Evolutionary conservation across 92 coral and sea anemone species (phyloP), one percentile per base, ranked within the genome.

Genomic region (Scolanthus callimorphus): DNA sequence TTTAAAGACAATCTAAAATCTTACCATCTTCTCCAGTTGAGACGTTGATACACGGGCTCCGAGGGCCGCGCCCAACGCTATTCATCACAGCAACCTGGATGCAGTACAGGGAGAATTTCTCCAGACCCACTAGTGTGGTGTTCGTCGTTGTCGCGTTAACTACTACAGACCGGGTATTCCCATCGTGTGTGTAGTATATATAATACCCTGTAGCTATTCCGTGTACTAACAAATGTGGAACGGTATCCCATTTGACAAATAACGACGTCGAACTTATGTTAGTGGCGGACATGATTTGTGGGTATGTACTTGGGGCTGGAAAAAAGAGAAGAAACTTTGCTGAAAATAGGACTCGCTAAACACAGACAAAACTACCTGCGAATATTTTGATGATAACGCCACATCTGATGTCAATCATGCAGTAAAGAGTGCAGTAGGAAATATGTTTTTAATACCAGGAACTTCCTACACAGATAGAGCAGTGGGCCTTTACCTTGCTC

Each of bases 21-120:
- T 69, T 53, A 77, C 84, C 66, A 15, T 69, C 69, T 46, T 77
- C 78, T 55, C 52, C 71, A 46, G 84, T 77, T 3, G 78, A 52
- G 27, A 17, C 57, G 52, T 69, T 61, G 17, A 57, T 57, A 69
- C 84, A 77, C 60, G 72, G 70, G 60, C 84, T 77, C 3, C 60
- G 84, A 29, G 55, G 65, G 17, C 74, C 52, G 22, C 55, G 11
- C 29, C 77, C 60, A 21, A 31, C 31, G 10, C 21, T 60, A 25
- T 60, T 27, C 2, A 69, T 4, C 17, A 62, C 66, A 20, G 39
- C 61, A 30, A 77, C 59, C 38, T 41, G 68, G 31, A 77, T 62
- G 49, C 84, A 77, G 48, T 77, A 77, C 2, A 41, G 17, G 15
- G 84, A 51, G 57, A 41, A 69, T 17, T 52, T 63, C 19, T 17